Conservation (phyloP, 2,888 invertebrate species). For the Taphrorychus bicolor region DNA sequence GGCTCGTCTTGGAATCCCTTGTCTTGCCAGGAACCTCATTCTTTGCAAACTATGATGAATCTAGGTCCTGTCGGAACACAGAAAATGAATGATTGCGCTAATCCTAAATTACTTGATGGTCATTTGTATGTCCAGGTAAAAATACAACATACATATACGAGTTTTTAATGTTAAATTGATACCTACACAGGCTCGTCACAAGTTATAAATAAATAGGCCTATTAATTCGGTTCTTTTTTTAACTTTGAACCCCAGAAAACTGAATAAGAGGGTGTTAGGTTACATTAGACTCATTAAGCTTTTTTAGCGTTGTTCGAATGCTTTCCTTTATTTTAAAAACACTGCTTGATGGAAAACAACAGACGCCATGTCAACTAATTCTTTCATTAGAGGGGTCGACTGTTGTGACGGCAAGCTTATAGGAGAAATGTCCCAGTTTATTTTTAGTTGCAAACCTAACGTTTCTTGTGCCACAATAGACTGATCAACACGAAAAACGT, state of each 20-base stretch:
- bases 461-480: no score
- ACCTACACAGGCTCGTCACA: no score
- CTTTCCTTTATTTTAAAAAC: conserved; percentile 5
- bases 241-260: conserved; percentile 21
- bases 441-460: not conserved
- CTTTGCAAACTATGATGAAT: not conserved
- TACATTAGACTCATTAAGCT: conserved; percentile 29
- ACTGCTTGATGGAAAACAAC: not conserved
- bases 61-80: not conserved
- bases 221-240: conserved; percentile 22
- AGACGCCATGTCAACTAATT: not conserved
- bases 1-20: conserved; percentile 23
- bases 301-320: not conserved
- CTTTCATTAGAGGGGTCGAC: not conserved
- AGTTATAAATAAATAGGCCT: conserved; percentile 17
- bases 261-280: conserved; percentile 19
- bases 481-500: not conserved
- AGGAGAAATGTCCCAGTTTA: not conserved
- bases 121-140: not conserved
- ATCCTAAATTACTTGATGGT: not conserved
- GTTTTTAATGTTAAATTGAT: not conserved
- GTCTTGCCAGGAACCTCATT: not conserved
- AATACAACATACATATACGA: not conserved
- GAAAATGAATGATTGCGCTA: not conserved
- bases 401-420: no score